phyloP scores from a whole-genome alignment of 2,113 vertebrate genomes.

The Chaetops frenatus region DNA sequence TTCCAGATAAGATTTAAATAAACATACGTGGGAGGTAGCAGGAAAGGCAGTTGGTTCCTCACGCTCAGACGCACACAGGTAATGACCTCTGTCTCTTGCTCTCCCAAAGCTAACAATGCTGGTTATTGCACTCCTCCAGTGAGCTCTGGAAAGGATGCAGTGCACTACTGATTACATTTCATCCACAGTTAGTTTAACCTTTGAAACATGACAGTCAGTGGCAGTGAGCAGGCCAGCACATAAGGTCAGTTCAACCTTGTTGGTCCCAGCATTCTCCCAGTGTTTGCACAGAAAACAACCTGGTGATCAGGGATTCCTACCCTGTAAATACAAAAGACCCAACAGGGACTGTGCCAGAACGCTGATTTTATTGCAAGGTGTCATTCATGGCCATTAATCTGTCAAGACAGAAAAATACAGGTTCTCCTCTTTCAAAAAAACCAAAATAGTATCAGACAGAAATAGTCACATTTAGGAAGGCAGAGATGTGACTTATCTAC shows the following conservation, averaged over 20 bases:
- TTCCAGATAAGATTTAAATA: slow-evolving; percentile 24
- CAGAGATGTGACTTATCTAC: neutral
- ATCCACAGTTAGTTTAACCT: slow-evolving; percentile 73
- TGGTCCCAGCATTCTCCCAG: slow-evolving; percentile 30
- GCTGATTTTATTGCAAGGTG: neutral
- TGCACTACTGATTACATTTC: slow-evolving; percentile 58
- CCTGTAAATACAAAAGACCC: neutral
- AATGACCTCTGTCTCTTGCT: slow-evolving; percentile 70
- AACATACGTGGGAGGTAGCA: slow-evolving; percentile 40
- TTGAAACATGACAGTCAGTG: slow-evolving; percentile 68
- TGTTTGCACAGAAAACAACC: slow-evolving; percentile 62
- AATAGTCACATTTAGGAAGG: neutral
- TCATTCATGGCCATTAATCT: neutral
- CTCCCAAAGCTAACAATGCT: slow-evolving; percentile 50
- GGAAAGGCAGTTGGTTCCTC: slow-evolving; percentile 37
- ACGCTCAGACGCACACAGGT: slow-evolving; percentile 37
- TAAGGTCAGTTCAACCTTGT: slow-evolving; percentile 64
- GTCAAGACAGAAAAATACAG: neutral
- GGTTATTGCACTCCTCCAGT: slow-evolving; percentile 44
- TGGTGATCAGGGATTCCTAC: slow-evolving; percentile 7
- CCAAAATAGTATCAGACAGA: neutral
- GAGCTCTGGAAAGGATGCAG: slow-evolving; percentile 61
- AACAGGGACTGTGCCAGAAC: neutral
- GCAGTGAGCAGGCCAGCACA: slow-evolving; percentile 50
- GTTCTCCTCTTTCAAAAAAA: neutral